Evolutionary conservation across 1,140 invertebrate species (phyloP).

Genomic region (Zaprionus africanus): DNA sequence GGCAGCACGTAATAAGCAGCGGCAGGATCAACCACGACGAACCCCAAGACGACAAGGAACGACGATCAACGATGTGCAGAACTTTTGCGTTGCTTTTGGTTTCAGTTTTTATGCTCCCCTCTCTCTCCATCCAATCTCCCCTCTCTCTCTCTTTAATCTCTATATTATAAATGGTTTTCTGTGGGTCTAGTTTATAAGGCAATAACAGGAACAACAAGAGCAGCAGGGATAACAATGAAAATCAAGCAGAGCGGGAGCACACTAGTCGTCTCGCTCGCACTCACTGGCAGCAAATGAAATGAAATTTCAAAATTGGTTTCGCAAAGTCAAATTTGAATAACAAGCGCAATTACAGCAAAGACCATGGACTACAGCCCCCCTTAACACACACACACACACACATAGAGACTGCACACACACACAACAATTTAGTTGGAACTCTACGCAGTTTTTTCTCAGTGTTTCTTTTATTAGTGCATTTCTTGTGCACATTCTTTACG

Average conservation of each 20-base stretch:
- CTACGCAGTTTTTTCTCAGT: not conserved
- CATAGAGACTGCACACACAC: not conserved
- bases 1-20: conserved; percentile 49
- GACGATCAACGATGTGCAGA: conserved; percentile 16
- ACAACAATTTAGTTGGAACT: conserved; percentile 14
- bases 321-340: conserved; percentile 3
- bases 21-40: not conserved
- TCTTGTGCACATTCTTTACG: conserved; percentile 47
- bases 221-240: not conserved
- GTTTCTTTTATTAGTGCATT: not conserved
- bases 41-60: conserved; percentile 5
- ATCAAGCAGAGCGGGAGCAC: not conserved
- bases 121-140: not conserved
- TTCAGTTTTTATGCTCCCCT: conserved; percentile 9
- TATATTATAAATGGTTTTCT: not conserved
- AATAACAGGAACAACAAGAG: conserved; percentile 8
- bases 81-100: conserved; percentile 12
- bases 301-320: conserved; percentile 4
- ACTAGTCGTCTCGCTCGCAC: not conserved
- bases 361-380: conserved; percentile 4
- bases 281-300: not conserved
- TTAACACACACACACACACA: conserved; percentile 37
- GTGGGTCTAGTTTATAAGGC: not conserved
- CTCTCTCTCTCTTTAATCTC: not conserved
- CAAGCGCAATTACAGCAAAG: not conserved